Percentiles rank a stretch among this genome's conserved stretches.
Evolutionary conservation across 1,140 invertebrate species (phyloP).

Genomic region (Nylanderia fulva): DNA sequence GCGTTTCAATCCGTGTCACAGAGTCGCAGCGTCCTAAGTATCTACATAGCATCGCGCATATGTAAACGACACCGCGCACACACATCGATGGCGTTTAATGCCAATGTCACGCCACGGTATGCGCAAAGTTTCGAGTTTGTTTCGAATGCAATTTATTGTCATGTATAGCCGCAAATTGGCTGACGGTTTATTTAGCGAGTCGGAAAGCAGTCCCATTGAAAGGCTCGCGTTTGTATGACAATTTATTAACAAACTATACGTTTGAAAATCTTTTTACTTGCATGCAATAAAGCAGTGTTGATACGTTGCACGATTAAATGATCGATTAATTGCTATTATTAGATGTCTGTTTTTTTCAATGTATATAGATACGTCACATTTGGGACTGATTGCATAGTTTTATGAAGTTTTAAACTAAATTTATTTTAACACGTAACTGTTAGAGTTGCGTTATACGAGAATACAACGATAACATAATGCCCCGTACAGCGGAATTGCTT

Average conservation of each 20-base stretch:
- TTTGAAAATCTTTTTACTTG: background rate
- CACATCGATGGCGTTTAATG: slow-evolving; percentile 53
- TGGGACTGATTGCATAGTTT: slow-evolving; percentile 46
- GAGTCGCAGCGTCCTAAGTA: slow-evolving; percentile 5
- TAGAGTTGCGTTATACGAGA: slow-evolving; percentile 31
- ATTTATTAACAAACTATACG: slow-evolving; percentile 6
- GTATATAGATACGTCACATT: background rate
- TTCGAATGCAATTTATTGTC: slow-evolving; percentile 35
- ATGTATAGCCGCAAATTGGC: slow-evolving; percentile 12
- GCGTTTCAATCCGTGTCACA: slow-evolving; percentile 58
- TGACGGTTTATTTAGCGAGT: slow-evolving; percentile 5
- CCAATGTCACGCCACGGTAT: slow-evolving; percentile 55
- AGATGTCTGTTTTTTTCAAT: background rate
- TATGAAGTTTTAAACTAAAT: slow-evolving; percentile 42
- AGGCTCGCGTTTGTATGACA: too few species aligned
- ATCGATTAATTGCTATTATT: slow-evolving; percentile 24
- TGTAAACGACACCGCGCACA: background rate
- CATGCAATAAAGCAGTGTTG: background rate
- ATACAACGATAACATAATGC: slow-evolving; percentile 56
- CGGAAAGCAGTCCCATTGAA: background rate
- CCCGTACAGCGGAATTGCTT: slow-evolving; percentile 45
- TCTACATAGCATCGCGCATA: background rate
- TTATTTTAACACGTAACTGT: slow-evolving; percentile 28
- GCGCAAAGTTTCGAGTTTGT: background rate
- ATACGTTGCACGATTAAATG: background rate